phyloP scores from a whole-genome alignment of 2,113 vertebrate genomes.

The Festucalex cinctus region DNA sequence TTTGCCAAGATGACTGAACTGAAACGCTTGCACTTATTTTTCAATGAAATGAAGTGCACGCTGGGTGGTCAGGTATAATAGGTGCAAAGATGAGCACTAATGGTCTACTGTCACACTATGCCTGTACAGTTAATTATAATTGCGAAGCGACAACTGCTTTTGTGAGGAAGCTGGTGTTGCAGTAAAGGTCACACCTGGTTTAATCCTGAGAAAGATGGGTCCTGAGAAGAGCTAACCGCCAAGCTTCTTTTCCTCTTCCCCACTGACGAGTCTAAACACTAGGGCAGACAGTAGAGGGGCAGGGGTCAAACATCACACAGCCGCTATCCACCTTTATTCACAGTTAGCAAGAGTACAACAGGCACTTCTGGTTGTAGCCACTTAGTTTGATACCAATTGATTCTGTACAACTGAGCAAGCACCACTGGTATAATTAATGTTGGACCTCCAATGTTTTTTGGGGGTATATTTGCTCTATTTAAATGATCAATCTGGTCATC shows the following conservation, averaged over 20 bases:
- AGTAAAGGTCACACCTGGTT: constrained; percentile 99
- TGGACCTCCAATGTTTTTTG: constrained; percentile 12
- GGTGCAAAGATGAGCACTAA: constrained; percentile 45
- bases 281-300: constrained; percentile 99
- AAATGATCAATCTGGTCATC: constrained; percentile 41
- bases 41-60: constrained; percentile 18
- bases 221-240: constrained; percentile 99
- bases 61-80: constrained; percentile 32
- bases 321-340: constrained; percentile 65
- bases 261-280: constrained; percentile 99
- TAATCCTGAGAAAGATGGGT: constrained; percentile 99
- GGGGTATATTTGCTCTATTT: constrained; percentile 30
- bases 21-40: constrained; percentile 1
- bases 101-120: constrained; percentile 32
- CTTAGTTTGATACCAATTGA: constrained; percentile 29
- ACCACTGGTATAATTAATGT: constrained; percentile 13
- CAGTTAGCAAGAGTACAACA: constrained; percentile 64
- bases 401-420: constrained; percentile 15
- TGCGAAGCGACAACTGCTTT: constrained; percentile 64
- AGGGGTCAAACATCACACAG: constrained; percentile 99
- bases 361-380: constrained; percentile 49
- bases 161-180: constrained; percentile 73
- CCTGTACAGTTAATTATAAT: constrained; percentile 54
- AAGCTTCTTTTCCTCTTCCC: constrained; percentile 99
- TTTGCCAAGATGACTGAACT: not conserved